Evolutionary conservation across 2,888 invertebrate genomes (phyloP).

Genomic region (Noctua fimbriata): DNA sequence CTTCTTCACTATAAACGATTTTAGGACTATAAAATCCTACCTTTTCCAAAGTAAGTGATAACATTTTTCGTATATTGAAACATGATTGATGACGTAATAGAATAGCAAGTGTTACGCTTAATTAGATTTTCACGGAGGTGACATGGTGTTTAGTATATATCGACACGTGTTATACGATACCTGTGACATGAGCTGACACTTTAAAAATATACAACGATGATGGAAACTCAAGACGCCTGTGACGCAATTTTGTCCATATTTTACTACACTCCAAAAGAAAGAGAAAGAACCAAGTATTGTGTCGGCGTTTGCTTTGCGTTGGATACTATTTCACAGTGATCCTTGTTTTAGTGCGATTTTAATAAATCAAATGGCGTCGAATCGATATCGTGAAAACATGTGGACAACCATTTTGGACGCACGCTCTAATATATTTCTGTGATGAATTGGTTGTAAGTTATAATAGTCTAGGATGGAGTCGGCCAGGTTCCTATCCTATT

Average conservation of each 20-base stretch:
- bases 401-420: slow-evolving; percentile 67
- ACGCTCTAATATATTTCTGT: slow-evolving; percentile 38
- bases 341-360: slow-evolving; percentile 71
- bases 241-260: slow-evolving; percentile 34
- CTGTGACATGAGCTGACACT: slow-evolving; percentile 56
- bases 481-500: slow-evolving; percentile 2
- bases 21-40: slow-evolving; percentile 87
- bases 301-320: slow-evolving; percentile 9
- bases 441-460: neutral
- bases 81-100: slow-evolving; percentile 27
- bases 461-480: neutral
- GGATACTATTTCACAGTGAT: slow-evolving; percentile 7
- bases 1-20: slow-evolving; percentile 68
- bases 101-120: slow-evolving; percentile 32
- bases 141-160: slow-evolving; percentile 42
- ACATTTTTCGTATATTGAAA: slow-evolving; percentile 11
- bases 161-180: slow-evolving; percentile 68
- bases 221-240: slow-evolving; percentile 41
- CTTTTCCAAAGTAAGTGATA: slow-evolving; percentile 84
- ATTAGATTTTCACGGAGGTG: slow-evolving; percentile 36
- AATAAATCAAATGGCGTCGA: slow-evolving; percentile 77
- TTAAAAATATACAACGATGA: slow-evolving; percentile 62
- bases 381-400: slow-evolving; percentile 81
- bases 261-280: neutral
- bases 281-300: neutral